These are phyloP conservation scores for Mormyrops boulengeri DNA, from an alignment of 2,797 vertebrate species.

Conservation along the genomic window DNA sequence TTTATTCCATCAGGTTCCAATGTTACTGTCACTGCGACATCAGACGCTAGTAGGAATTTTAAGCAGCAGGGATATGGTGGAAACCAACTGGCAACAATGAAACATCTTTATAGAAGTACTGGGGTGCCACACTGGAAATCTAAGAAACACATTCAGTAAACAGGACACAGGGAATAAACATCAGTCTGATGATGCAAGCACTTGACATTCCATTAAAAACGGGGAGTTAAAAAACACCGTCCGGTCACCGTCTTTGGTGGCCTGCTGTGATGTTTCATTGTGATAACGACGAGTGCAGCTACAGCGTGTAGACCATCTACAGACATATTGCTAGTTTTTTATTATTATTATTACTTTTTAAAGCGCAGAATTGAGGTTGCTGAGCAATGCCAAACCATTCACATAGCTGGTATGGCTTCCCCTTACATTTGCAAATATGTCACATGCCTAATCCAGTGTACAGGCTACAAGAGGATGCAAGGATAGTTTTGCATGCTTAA, in stretches of 20 bases:
- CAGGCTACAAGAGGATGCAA: neutral
- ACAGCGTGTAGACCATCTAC: neutral
- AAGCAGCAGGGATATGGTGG: neutral
- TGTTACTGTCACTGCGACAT: neutral
- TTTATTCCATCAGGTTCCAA: neutral
- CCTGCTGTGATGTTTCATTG: neutral
- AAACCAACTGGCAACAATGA: constrained; percentile 22
- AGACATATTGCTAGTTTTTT: neutral
- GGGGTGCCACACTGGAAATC: neutral
- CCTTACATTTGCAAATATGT: neutral
- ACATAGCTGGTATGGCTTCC: neutral
- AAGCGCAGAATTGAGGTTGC: neutral
- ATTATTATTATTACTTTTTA: neutral
- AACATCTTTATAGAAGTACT: constrained; percentile 23
- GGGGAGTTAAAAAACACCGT: neutral
- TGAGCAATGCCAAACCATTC: neutral
- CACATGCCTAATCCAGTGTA: neutral
- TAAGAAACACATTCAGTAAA: constrained; percentile 44
- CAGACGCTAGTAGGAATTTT: neutral
- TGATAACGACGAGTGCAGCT: neutral
- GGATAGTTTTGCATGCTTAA: neutral
- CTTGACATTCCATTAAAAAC: constrained; percentile 13
- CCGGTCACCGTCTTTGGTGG: neutral
- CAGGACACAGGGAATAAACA: constrained; percentile 37
- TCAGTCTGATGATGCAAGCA: constrained; percentile 41